phyloP scores from a whole-genome alignment of 2,113 vertebrate species.

The Phodopus roborovskii region DNA sequence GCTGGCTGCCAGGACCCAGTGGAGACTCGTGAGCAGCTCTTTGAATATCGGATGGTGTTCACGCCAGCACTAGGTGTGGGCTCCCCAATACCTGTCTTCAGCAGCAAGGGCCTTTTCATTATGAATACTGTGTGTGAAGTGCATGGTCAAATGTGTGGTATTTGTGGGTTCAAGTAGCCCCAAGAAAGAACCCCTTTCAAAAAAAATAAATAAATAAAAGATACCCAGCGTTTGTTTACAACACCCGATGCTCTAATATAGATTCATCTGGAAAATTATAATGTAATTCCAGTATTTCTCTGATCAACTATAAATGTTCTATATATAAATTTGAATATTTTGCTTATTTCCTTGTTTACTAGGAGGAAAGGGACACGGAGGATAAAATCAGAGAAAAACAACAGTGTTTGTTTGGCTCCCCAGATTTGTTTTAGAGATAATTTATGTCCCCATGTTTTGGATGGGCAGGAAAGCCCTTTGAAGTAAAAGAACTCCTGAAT shows the following conservation, averaged over 20 bases:
- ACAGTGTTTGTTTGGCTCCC: no score
- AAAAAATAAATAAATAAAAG: not conserved
- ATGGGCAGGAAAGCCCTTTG: not conserved
- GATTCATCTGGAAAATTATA: not conserved
- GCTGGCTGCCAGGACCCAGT: slow-evolving; percentile 61
- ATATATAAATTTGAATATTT: not conserved
- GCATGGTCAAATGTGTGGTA: slow-evolving; percentile 12
- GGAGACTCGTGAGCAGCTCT: slow-evolving; percentile 32
- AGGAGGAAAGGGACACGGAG: not conserved
- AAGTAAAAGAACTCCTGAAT: not conserved
- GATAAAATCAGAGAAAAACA: not conserved
- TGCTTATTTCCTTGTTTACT: not conserved
- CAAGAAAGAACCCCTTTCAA: not conserved
- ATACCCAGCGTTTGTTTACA: not conserved
- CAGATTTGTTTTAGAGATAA: not conserved
- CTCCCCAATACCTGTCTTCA: slow-evolving; percentile 54
- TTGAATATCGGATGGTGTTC: slow-evolving; percentile 23
- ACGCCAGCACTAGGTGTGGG: not conserved
- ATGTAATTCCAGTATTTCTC: not conserved
- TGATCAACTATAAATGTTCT: not conserved
- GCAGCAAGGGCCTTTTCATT: not conserved
- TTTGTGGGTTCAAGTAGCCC: slow-evolving; percentile 8
- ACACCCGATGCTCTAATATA: not conserved
- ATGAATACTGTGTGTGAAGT: not conserved
- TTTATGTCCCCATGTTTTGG: not conserved